phyloP scores from a whole-genome alignment of 2,113 vertebrate species.

The Dasyornis broadbenti region DNA sequence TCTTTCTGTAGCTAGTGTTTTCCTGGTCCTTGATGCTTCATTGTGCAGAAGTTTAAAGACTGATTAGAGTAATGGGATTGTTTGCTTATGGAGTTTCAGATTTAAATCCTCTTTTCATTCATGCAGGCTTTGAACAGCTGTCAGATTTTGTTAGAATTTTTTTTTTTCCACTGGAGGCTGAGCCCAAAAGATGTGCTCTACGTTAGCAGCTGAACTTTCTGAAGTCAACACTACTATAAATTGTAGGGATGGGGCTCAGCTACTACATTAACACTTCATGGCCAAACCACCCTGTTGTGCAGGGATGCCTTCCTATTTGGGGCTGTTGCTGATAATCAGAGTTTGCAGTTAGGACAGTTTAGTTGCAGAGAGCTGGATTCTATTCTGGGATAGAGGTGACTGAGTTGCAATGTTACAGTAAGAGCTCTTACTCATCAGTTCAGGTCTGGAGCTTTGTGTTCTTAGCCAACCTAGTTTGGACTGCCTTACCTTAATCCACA shows the following conservation, averaged over 20 bases:
- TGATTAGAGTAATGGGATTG: background rate
- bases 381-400: background rate
- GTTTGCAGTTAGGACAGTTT: background rate
- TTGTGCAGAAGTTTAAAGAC: background rate
- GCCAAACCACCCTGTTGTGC: background rate
- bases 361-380: background rate
- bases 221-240: background rate
- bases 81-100: background rate
- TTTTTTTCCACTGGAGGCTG: background rate
- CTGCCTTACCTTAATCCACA: background rate
- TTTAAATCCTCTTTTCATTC: background rate
- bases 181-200: background rate
- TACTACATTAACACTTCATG: background rate
- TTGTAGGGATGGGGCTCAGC: background rate
- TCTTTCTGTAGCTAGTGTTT: fast-evolving
- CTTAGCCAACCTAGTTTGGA: background rate
- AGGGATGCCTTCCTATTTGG: background rate
- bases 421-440: background rate
- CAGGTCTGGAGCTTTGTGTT: background rate
- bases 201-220: background rate
- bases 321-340: background rate
- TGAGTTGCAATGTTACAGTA: background rate
- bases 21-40: background rate
- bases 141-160: background rate
- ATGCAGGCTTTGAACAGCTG: background rate